phyloP scores from a whole-genome alignment of 2,797 vertebrate species.

The Erpetoichthys calabaricus region DNA sequence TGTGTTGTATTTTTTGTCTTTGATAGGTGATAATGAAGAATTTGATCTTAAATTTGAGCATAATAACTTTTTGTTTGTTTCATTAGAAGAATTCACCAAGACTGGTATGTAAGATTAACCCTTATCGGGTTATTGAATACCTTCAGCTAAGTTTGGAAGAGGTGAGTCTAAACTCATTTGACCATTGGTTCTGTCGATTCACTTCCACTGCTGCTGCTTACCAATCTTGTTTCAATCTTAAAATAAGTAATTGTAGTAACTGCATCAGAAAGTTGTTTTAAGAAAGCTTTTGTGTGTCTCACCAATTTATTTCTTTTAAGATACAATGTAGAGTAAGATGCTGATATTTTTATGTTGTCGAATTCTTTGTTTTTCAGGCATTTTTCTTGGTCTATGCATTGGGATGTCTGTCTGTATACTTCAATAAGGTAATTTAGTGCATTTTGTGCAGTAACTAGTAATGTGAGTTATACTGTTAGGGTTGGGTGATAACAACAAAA shows the following conservation, averaged over 20 bases:
- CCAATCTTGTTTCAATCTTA: too few species aligned
- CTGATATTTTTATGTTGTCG: slow-evolving; percentile 3
- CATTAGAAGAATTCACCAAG: slow-evolving; percentile 22
- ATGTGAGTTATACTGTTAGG: too few species aligned
- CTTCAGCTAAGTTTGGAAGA: slow-evolving; percentile 85
- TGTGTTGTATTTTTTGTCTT: too few species aligned
- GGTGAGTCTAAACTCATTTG: slow-evolving; percentile 40
- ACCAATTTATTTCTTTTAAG: too few species aligned
- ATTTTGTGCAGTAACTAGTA: too few species aligned
- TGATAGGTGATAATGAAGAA: too few species aligned
- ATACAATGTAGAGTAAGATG: too few species aligned
- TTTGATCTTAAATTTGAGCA: too few species aligned
- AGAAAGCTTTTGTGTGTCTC: background rate
- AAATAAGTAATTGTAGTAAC: too few species aligned
- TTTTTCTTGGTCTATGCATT: slow-evolving; percentile 86
- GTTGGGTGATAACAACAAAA: too few species aligned
- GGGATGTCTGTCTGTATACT: slow-evolving; percentile 69
- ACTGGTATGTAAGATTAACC: slow-evolving; percentile 60
- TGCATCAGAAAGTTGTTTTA: too few species aligned
- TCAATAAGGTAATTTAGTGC: slow-evolving; percentile 55
- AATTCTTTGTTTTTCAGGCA: slow-evolving; percentile 43
- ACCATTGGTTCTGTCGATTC: background rate
- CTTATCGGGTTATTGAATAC: slow-evolving; percentile 64
- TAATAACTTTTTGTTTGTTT: background rate
- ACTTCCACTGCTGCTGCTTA: background rate